Conservation (phyloP, 64 coral and sea anemone genomes). For the Porites lutea region DNA sequence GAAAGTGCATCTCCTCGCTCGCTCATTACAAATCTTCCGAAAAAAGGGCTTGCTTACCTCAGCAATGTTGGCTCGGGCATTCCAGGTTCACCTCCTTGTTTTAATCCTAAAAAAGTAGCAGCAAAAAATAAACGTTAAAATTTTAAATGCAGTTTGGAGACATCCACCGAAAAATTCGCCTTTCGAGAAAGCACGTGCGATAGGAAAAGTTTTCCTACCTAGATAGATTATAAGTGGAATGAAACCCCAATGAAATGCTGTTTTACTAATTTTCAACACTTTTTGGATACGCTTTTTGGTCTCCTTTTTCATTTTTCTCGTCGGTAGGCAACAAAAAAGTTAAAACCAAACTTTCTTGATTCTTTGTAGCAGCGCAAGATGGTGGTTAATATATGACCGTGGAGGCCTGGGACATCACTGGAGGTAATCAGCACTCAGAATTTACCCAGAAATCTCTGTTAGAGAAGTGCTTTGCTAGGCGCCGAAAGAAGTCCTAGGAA, state of each 20-base stretch:
- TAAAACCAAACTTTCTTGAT: background rate
- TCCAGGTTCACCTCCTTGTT: constrained; percentile 91
- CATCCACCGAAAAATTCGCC: too few relatives aligned
- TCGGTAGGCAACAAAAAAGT: background rate
- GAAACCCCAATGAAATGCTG: constrained; percentile 95
- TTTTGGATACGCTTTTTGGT: constrained; percentile 92
- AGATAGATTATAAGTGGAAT: constrained; percentile 95
- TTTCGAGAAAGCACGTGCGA: background rate
- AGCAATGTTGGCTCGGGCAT: constrained; percentile 96
- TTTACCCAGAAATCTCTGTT: background rate
- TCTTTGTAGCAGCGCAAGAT: too few relatives aligned
- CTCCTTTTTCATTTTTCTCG: constrained; percentile 71
- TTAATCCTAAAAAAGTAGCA: constrained; percentile 71
- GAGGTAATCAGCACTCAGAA: background rate
- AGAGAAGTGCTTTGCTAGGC: too few relatives aligned
- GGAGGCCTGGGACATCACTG: too few relatives aligned
- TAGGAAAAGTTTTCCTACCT: constrained; percentile 30
- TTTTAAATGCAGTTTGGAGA: too few relatives aligned
- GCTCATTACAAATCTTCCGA: background rate
- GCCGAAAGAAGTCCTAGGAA: too few relatives aligned
- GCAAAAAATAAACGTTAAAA: background rate
- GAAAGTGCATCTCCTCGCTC: too few relatives aligned
- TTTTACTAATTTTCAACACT: constrained; percentile 82
- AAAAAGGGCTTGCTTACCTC: constrained; percentile 43
- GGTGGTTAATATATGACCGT: too few relatives aligned